Percentiles rank a stretch among this genome's conserved stretches.
phyloP scores from a whole-genome alignment of 2,888 invertebrate species.

The Epinotia ramella region DNA sequence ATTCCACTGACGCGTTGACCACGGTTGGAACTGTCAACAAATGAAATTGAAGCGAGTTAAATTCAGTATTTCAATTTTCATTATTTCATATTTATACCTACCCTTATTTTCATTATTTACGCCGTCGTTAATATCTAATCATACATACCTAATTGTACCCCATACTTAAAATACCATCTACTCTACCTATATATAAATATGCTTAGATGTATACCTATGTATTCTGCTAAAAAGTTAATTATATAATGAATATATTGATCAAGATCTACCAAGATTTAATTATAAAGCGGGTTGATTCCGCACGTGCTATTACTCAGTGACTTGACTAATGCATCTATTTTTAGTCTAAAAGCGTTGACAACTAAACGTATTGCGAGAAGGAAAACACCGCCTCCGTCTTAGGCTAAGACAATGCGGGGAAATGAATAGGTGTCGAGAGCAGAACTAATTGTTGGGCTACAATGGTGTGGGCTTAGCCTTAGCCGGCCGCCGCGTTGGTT shows the following conservation, averaged over 20 bases:
- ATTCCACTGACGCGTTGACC: slow-evolving; percentile 86
- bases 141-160: no score
- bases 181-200: no score
- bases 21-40: slow-evolving; percentile 78
- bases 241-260: neutral
- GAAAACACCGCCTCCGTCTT: slow-evolving; percentile 59
- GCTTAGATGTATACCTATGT: no score
- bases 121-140: no score
- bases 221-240: no score
- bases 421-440: slow-evolving; percentile 79
- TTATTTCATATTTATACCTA: neutral
- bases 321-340: slow-evolving; percentile 36
- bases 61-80: neutral
- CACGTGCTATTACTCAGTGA: slow-evolving; percentile 6
- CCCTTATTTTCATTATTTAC: neutral
- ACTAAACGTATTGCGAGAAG: slow-evolving; percentile 58
- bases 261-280: neutral
- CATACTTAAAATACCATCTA: no score
- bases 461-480: slow-evolving; percentile 61
- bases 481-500: slow-evolving; percentile 45
- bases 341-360: slow-evolving; percentile 40
- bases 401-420: slow-evolving; percentile 67
- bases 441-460: slow-evolving; percentile 74
- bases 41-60: no score
- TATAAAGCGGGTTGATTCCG: neutral